A percentile compares a stretch with the other conserved stretches of the same genome.
phyloP scores from a whole-genome alignment of 1,140 invertebrate species.

The Frieseomelitta varia region DNA sequence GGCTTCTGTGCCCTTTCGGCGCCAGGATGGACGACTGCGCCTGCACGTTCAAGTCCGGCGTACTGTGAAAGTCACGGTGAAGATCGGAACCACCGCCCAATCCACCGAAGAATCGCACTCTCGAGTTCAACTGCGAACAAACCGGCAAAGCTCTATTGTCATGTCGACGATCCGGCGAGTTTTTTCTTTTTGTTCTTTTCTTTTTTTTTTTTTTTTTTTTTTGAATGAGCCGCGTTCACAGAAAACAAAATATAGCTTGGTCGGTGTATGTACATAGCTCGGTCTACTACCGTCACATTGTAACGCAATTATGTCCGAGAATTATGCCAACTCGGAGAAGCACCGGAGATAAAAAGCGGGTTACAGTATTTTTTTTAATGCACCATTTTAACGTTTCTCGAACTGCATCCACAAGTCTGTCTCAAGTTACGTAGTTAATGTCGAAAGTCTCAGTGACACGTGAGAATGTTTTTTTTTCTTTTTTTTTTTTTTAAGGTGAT shows the following conservation, averaged over 20 bases:
- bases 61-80: conserved; percentile 93
- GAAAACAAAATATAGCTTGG: conserved; percentile 19
- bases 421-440: no score
- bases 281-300: not conserved
- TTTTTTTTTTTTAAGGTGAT: no score
- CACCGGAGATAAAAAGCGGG: not conserved
- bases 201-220: no score
- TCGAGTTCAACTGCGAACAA: conserved; percentile 77
- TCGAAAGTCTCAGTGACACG: no score
- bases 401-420: not conserved
- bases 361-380: not conserved
- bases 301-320: not conserved
- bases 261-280: conserved; percentile 19
- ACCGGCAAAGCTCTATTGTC: conserved; percentile 17
- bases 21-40: conserved; percentile 75
- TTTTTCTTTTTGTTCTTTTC: no score
- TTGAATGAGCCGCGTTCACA: not conserved
- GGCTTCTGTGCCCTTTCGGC: conserved; percentile 87
- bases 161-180: no score
- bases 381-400: not conserved
- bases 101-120: conserved; percentile 83
- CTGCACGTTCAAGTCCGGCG: conserved; percentile 88
- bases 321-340: not conserved
- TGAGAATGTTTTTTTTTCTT: no score
- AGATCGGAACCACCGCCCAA: conserved; percentile 84